Evolutionary conservation across 2,113 vertebrate genomes (phyloP).

Genomic region (Labeo rohita): DNA sequence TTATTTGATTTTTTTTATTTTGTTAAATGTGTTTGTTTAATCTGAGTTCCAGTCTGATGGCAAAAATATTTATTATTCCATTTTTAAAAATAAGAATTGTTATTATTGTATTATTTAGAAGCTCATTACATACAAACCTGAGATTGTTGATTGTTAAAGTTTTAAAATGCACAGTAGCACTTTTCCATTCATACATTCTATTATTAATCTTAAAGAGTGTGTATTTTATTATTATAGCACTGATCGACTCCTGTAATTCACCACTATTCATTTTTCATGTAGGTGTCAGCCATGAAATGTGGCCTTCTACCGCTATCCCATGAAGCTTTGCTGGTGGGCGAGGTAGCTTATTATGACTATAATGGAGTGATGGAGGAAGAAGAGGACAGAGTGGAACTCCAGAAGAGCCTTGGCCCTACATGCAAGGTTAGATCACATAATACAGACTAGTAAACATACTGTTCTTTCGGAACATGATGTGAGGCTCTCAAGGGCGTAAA

Average conservation of each 20-base stretch:
- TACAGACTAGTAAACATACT: not conserved
- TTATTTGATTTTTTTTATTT: not conserved
- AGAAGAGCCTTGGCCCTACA: constrained; percentile 94
- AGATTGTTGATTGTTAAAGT: not conserved
- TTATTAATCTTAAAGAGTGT: not conserved
- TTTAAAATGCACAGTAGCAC: not conserved
- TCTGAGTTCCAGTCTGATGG: not conserved
- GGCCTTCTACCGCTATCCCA: constrained; percentile 92
- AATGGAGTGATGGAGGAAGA: constrained; percentile 90
- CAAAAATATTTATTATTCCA: not conserved
- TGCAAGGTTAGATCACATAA: constrained; percentile 83
- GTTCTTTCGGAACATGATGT: not conserved
- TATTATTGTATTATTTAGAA: not conserved
- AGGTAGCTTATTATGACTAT: constrained; percentile 90
- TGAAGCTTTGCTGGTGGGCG: constrained; percentile 89
- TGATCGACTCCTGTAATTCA: not conserved
- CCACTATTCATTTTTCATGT: constrained; percentile 10
- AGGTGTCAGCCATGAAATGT: constrained; percentile 95
- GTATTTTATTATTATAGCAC: not conserved
- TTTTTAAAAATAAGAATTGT: not conserved
- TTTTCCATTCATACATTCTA: not conserved
- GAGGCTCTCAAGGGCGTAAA: not conserved
- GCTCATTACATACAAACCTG: not conserved
- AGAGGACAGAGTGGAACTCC: constrained; percentile 88
- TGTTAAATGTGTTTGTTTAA: not conserved